phyloP scores from a whole-genome alignment of 2,113 vertebrate species.

The Enhydra lutris region DNA sequence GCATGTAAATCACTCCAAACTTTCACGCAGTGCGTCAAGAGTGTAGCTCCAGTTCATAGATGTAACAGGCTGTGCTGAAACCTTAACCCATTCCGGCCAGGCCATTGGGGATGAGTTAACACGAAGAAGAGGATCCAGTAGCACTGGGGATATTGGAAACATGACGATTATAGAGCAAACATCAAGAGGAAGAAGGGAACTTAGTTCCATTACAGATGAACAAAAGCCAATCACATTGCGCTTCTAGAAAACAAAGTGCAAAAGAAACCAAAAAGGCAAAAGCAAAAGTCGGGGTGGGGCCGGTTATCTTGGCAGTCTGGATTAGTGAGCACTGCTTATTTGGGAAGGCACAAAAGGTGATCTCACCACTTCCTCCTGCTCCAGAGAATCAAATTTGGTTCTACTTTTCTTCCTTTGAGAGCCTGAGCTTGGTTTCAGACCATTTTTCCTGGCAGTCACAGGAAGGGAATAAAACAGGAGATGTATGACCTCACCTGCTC shows the following conservation, averaged over 20 bases:
- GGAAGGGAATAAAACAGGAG: constrained; percentile 58
- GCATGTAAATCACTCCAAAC: neutral
- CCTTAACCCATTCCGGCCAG: neutral
- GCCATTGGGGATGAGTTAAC: neutral
- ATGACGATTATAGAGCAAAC: neutral
- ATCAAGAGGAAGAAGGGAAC: neutral
- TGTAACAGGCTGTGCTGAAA: neutral
- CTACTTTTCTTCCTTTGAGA: constrained; percentile 33
- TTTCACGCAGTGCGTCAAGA: neutral
- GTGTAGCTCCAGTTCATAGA: neutral
- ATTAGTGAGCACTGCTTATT: neutral
- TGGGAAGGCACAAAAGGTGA: neutral
- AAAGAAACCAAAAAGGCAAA: constrained; percentile 14
- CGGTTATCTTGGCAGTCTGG: neutral
- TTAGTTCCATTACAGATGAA: neutral
- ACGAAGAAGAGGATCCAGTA: neutral
- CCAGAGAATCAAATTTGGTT: neutral
- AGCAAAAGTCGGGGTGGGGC: neutral
- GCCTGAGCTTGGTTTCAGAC: constrained; percentile 8
- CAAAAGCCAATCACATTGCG: neutral
- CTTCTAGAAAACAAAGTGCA: neutral
- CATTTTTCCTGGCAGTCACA: constrained; percentile 56
- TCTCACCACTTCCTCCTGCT: constrained; percentile 35
- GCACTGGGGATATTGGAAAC: neutral
- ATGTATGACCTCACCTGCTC: constrained; percentile 59